Percentiles rank a stretch among this genome's conserved stretches.
These are phyloP conservation scores for Pampusana beccarii DNA, from an alignment of 2,113 vertebrate genomes.

Conservation along the genomic window DNA sequence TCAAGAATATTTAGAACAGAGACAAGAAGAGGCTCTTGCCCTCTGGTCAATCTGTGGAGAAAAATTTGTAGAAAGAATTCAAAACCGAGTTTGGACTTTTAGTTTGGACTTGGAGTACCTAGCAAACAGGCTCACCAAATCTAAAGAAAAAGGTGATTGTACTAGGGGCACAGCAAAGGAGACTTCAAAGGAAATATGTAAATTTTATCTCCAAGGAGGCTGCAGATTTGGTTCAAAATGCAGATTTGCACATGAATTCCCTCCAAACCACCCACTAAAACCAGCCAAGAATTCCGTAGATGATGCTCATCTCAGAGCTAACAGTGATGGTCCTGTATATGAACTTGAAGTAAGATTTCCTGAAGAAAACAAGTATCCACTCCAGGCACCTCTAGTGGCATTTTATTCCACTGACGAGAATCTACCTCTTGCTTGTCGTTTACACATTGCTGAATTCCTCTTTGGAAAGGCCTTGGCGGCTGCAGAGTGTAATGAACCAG, in stretches of 20 bases:
- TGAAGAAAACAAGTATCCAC: conserved; percentile 88
- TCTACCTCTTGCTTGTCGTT: conserved; percentile 82
- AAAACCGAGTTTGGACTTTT: conserved; percentile 89
- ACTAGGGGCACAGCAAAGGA: conserved; percentile 16
- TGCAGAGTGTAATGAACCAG: conserved; percentile 84
- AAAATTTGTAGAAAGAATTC: conserved; percentile 91
- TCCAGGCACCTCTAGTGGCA: conserved; percentile 89
- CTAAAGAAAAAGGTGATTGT: conserved; percentile 26
- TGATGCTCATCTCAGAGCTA: conserved; percentile 71
- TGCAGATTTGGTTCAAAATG: conserved; percentile 91
- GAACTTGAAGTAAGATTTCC: conserved; percentile 93
- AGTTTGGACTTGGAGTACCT: conserved; percentile 81
- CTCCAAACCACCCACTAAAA: conserved; percentile 69
- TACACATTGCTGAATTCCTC: conserved; percentile 88
- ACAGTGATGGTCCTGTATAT: conserved; percentile 75
- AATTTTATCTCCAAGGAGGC: conserved; percentile 86
- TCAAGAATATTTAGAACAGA: conserved; percentile 84
- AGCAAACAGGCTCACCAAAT: conserved; percentile 51
- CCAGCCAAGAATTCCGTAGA: conserved; percentile 77
- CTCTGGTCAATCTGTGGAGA: conserved; percentile 92
- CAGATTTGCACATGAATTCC: conserved; percentile 87
- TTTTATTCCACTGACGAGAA: conserved; percentile 90
- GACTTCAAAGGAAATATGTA: conserved; percentile 79
- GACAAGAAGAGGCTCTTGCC: conserved; percentile 90
- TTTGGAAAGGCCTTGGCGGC: conserved; percentile 85